These are phyloP conservation scores for Dynastes tityus DNA, from an alignment of 2,888 invertebrate genomes.

Conservation along the genomic window DNA sequence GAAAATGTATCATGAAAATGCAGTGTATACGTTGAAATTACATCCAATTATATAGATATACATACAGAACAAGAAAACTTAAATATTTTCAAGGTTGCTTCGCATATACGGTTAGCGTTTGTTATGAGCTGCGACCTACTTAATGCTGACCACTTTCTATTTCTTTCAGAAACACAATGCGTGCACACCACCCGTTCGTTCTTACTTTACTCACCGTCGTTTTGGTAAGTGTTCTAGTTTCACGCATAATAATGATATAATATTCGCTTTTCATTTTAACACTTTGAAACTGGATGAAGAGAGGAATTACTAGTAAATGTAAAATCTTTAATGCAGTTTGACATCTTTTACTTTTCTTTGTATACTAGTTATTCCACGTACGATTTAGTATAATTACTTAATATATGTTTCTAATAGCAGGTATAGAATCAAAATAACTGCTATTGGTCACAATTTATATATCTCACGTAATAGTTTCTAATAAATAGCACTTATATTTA, in stretches of 20 bases:
- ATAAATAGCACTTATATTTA: too few relatives aligned
- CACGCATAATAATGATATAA: constrained; percentile 22
- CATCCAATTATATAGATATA: constrained; percentile 1
- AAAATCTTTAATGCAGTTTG: too few relatives aligned
- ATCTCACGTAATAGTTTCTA: too few relatives aligned
- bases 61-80: constrained; percentile 2
- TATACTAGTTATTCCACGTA: too few relatives aligned
- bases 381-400: too few relatives aligned
- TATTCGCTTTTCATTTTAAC: constrained; percentile 23
- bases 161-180: constrained; percentile 63
- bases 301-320: too few relatives aligned
- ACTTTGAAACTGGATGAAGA: too few relatives aligned
- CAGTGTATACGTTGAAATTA: neutral
- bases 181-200: constrained; percentile 57
- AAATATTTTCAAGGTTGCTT: constrained; percentile 38
- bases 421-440: too few relatives aligned
- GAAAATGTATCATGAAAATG: neutral
- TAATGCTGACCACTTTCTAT: constrained; percentile 62
- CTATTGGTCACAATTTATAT: too few relatives aligned
- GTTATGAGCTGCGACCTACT: constrained; percentile 56
- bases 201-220: constrained; percentile 57
- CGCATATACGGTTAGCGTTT: constrained; percentile 21
- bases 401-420: too few relatives aligned
- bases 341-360: too few relatives aligned
- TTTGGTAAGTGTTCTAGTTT: constrained; percentile 59